Evolutionary conservation across 2,888 invertebrate species (phyloP), one percentile per base, ranked within the genome.

Genomic region (Tupiocoris notatus): DNA sequence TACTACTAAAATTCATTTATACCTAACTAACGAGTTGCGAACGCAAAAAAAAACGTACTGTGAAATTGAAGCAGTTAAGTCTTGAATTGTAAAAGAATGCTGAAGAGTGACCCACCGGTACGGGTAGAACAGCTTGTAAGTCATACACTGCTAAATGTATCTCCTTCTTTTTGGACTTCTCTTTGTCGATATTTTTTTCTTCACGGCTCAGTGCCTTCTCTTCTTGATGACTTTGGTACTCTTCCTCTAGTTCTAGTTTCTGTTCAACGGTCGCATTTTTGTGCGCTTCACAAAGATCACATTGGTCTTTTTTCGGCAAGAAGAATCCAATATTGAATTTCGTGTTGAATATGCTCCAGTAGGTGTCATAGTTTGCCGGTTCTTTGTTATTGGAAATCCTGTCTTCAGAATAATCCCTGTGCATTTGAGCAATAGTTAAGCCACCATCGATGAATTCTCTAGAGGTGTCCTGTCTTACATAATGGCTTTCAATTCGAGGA

Each of bases 261-360:
- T 61, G 17, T 61, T 61, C 61, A 18, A 16, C 61, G 9, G 61
- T 7, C 17, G 61, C 61, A 17, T 17, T 79, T 81, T n/a, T n/a
- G n/a, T n/a, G n/a, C n/a, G n/a, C n/a, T n/a, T n/a, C n/a, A n/a
- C n/a, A n/a, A n/a, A n/a, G n/a, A n/a, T n/a, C n/a, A n/a, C n/a
- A n/a, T n/a, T n/a, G n/a, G n/a, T n/a, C n/a, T n/a, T n/a, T 82
- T 61, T 79, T 80, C 3, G 79, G 78, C 57, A 64, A 73, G 58
- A 81, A 82, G 67, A 82, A 82, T 24, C 80, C 79, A 68, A 80
- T 80, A 80, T 82, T 82, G 76, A 81, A 82, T 78, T 82, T 79
- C 17, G 71, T 79, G 75, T 81, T 80, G 74, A 82, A 82, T 78
- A 81, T 80, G 54, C 80, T 77, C n/a, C 2, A 23, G 65, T 65